Base-by-base conservation (phyloP, 53 echinoderm and acorn worm species). In the Echinometra lucunter region DNA sequence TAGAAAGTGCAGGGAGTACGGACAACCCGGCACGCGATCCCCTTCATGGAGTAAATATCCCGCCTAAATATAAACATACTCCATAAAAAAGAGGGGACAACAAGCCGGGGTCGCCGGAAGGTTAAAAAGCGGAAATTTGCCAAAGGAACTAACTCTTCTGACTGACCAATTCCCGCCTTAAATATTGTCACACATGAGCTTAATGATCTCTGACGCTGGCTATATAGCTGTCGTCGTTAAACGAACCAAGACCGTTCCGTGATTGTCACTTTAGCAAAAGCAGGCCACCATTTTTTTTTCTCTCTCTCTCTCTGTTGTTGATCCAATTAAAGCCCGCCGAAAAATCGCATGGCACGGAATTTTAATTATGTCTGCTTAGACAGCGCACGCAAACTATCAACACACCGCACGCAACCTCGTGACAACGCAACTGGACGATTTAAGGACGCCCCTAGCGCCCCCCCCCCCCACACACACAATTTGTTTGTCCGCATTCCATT, bases 121-220 rank as follows among this genome's bases (percentile, higher is more conserved):
- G 93, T 92, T 92, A 92, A 78, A 45, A 92, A 74, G 93, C 78
- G 93, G 93, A 92, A 92, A 92, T 92, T 80, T 92, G 93, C 47
- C 80, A 78, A 92, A 89, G 17, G 35, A 56, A 49, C 37, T 30
- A 55, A 78, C 42, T 42, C 19, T 78, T 40, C 38, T 58, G 16
- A 35, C 90, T 78, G 93, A 92, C 93, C 93, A 78, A 53, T 92
- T 57, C 40, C 80, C 56, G 45, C 45, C 70, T 91, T 21, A 63
- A 60, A 89, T 66, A 91, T 66, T 66, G 91, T 91, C 91, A 91
- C 63, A 91, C 42, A 67, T 45, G 66, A 66, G 30, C 28, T 69
- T 67, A 91, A 91, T 91, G 91, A 91, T 40, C 72, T 45, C 70
- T 91, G 91, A 91, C 89, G 60, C 91, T 91, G n/a, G 10, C 70